Evolutionary conservation across 2,888 invertebrate species (phyloP), one percentile per base, ranked within the genome.

Genomic region (Gastracanthus pulcherrimus): DNA sequence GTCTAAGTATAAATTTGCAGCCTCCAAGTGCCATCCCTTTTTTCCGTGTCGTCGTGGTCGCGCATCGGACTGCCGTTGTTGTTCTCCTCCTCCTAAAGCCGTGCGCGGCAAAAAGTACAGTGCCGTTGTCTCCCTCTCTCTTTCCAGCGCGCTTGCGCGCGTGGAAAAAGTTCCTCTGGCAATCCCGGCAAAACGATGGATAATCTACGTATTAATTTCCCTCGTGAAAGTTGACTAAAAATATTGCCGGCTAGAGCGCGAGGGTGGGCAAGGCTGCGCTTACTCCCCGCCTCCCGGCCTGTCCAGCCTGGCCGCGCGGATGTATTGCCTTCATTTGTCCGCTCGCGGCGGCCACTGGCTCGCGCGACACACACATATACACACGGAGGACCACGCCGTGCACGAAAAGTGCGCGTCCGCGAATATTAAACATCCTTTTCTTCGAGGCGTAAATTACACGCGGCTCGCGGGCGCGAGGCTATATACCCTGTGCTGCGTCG

Each of bases 381-480:
- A 6, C 51, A n/a, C 26, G 60, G 4, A 31, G n/a, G 64, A n/a
- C 19, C 45, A 19, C 48, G 23, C 51, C 29, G 41, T n/a, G 29
- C 45, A 31, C 62, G 64, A 77, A 80, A 76, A 67, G 72, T 66
- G 70, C 41, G 58, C 19, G 45, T 69, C 64, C 80, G 70, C 83
- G 72, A 80, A 79, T 82, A 82, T 82, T 80, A 80, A 83, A 82
- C 70, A 76, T 78, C 80, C 82, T 79, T 83, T 81, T 82, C 82
- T 84, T 74, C 79, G 60, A 41, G 67, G 81, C 84, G 83, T 84
- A 77, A 84, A 85, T 85, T 84, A 85, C 84, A 83, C 76, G 74
- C 72, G 72, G 34, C 41, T 77, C 70, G 76, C 58, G 45, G 31
- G 36, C 69, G 58, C 51, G 13, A 7, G n/a, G 60, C 38, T 36